Evolutionary conservation across 2,797 vertebrate genomes (phyloP).

Genomic region (Triplophysa yarkandensis): DNA sequence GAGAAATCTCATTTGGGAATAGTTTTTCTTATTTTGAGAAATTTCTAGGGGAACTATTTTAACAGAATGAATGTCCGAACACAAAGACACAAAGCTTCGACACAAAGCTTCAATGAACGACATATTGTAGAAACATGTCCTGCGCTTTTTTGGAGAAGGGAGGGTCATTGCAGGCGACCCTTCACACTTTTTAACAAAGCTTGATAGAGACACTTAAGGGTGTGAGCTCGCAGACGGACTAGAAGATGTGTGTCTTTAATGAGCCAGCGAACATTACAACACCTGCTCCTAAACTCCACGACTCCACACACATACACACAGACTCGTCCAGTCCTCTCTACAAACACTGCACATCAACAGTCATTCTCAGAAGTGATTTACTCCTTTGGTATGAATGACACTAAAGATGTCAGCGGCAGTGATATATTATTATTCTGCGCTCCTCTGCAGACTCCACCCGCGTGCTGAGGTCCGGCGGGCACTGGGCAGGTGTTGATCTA

Average conservation of each 20-base stretch:
- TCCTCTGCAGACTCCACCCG: background rate
- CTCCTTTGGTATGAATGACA: background rate
- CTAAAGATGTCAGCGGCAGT: conserved; percentile 1
- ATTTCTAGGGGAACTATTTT: background rate
- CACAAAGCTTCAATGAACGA: background rate
- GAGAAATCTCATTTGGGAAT: no score
- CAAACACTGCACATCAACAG: background rate
- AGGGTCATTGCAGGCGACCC: conserved; percentile 14
- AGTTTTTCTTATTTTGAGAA: no score
- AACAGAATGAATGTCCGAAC: background rate
- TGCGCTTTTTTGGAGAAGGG: background rate
- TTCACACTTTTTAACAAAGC: conserved; percentile 4
- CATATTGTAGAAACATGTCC: background rate
- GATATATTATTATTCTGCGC: background rate
- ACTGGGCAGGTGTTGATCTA: conserved; percentile 12
- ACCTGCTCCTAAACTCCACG: conserved; percentile 23
- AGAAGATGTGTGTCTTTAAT: conserved; percentile 22
- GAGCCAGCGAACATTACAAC: conserved; percentile 1
- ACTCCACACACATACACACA: background rate
- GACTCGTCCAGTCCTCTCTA: background rate
- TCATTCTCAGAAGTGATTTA: background rate
- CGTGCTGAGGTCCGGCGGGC: background rate
- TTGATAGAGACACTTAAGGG: conserved; percentile 13
- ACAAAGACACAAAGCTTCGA: conserved; percentile 1
- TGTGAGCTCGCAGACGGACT: background rate